Evolutionary conservation across 2,797 vertebrate genomes (phyloP).

Genomic region (Enteromius argenteus): DNA sequence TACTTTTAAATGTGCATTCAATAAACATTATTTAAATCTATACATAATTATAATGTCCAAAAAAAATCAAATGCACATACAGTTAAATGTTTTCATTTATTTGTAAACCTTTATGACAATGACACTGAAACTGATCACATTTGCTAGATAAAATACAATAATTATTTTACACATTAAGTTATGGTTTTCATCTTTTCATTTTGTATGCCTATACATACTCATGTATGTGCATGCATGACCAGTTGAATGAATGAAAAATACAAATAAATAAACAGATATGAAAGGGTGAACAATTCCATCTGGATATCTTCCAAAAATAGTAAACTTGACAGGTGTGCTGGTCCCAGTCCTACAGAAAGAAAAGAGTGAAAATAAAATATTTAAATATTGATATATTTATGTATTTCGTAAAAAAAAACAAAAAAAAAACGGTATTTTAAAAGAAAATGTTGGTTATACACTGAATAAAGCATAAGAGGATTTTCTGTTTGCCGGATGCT

Average conservation of each 20-base stretch:
- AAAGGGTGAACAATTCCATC: neutral
- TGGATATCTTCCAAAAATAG: slow-evolving; percentile 18
- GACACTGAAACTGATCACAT: neutral
- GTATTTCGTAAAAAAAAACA: too few relatives aligned
- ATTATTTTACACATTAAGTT: neutral
- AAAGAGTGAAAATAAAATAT: neutral
- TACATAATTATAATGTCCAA: neutral
- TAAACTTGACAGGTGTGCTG: neutral
- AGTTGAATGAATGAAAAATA: neutral
- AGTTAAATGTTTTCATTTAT: neutral
- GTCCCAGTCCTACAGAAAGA: slow-evolving; percentile 6
- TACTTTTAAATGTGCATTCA: neutral
- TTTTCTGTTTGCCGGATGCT: neutral
- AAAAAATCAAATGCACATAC: neutral
- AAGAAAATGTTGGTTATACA: neutral
- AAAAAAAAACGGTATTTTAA: neutral
- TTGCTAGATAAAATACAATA: neutral
- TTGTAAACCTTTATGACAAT: neutral
- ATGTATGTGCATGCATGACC: neutral
- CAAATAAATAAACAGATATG: neutral
- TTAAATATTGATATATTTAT: too few relatives aligned
- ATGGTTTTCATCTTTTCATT: neutral
- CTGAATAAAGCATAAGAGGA: neutral
- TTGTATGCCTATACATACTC: neutral
- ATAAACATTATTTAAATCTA: neutral